Conservation (phyloP, 1,140 invertebrate genomes). For the Cotesia glomerata region DNA sequence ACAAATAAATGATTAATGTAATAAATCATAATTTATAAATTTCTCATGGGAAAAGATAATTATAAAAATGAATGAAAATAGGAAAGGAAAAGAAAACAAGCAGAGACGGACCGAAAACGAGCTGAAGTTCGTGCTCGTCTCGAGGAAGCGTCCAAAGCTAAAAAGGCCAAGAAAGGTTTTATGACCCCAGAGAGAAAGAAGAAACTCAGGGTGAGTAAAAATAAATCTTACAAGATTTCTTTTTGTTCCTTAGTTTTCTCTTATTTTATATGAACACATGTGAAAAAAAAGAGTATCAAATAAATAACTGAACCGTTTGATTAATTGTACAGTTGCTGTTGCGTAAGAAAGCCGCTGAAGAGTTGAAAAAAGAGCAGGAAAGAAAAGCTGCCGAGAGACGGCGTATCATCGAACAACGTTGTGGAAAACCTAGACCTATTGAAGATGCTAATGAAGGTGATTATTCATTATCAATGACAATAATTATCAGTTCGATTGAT, state of each 20-base stretch:
- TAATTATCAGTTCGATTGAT: neutral
- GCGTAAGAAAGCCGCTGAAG: conserved; percentile 99
- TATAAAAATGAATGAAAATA: conserved; percentile 51
- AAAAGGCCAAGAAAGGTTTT: conserved; percentile 97
- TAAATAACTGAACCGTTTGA: conserved; percentile 2
- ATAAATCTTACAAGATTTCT: neutral
- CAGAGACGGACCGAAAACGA: conserved; percentile 92
- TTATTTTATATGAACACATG: neutral
- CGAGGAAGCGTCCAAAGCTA: conserved; percentile 93
- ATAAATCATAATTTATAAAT: neutral
- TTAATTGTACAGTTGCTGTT: conserved; percentile 78
- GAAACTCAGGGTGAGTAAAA: conserved; percentile 87
- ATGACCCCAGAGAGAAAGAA: conserved; percentile 98
- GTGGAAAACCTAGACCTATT: conserved; percentile 87
- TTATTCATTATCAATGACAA: conserved; percentile 30
- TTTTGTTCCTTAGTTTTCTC: neutral
- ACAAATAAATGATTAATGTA: neutral
- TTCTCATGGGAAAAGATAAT: too few species aligned
- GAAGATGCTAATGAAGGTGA: conserved; percentile 93
- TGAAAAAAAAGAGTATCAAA: neutral
- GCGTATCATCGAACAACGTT: conserved; percentile 94
- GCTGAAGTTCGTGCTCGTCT: conserved; percentile 94
- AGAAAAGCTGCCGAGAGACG: conserved; percentile 97
- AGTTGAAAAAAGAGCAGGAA: conserved; percentile 99
- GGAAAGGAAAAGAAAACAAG: conserved; percentile 94